Evolutionary conservation across 2,113 vertebrate genomes (phyloP).

Genomic region (Osmerus eperlanus): DNA sequence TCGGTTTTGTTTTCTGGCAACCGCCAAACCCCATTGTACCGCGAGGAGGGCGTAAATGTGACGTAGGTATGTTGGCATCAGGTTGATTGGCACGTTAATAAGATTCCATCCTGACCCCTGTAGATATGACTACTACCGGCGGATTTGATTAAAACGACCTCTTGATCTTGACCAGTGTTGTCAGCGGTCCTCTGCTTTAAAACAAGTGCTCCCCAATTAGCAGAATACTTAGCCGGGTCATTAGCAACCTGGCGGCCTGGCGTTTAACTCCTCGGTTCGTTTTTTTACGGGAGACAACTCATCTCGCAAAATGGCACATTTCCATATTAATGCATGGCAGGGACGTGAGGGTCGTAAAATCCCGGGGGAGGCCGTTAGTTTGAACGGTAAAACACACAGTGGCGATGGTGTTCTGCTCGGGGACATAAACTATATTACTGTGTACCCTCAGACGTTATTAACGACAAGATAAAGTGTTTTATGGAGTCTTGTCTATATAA

Average conservation of each 20-base stretch:
- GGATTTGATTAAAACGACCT: constrained; percentile 66
- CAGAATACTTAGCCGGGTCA: constrained; percentile 45
- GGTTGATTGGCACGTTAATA: neutral
- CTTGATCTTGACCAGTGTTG: neutral
- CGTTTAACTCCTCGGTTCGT: constrained; percentile 16
- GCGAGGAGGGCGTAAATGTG: too few relatives aligned
- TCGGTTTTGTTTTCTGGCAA: too few relatives aligned
- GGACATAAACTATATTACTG: neutral
- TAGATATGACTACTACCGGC: neutral
- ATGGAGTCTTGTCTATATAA: constrained; percentile 33
- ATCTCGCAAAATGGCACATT: constrained; percentile 48
- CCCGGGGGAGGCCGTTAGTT: constrained; percentile 35
- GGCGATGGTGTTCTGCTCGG: constrained; percentile 19
- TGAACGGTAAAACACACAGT: constrained; percentile 34
- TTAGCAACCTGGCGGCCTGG: constrained; percentile 58
- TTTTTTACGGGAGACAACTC: constrained; percentile 15
- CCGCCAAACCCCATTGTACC: too few relatives aligned
- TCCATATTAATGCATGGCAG: constrained; percentile 50
- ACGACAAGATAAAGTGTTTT: constrained; percentile 26
- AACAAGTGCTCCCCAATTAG: constrained; percentile 55
- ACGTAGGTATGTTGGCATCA: neutral
- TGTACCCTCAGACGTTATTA: neutral
- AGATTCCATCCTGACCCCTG: neutral
- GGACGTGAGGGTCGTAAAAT: constrained; percentile 45
- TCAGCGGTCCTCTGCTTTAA: constrained; percentile 27